Evolutionary conservation across 2,888 invertebrate species (phyloP), one percentile per base, ranked within the genome.

Genomic region (Dastarcus helophoroides): DNA sequence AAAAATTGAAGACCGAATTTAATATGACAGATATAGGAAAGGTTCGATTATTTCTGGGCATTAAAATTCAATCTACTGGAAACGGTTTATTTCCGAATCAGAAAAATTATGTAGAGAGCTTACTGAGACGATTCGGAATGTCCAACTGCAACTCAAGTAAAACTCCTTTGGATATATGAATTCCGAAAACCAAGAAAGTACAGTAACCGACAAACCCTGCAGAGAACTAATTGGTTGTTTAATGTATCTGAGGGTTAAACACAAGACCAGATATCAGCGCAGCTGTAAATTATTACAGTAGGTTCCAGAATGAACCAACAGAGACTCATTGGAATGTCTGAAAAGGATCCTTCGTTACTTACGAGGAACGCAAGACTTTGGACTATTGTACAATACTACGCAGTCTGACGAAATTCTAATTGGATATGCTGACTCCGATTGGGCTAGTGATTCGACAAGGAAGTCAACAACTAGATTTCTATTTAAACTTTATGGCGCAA

Each of bases 401-500:
- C n/a, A n/a, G n/a, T n/a, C n/a, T n/a, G n/a, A n/a, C n/a, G n/a
- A n/a, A n/a, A n/a, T n/a, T n/a, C n/a, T n/a, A n/a, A n/a, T n/a
- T n/a, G n/a, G n/a, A n/a, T n/a, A n/a, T n/a, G 16, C 6, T 26
- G 14, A 26, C 3, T 14, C 12, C n/a, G 40, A 37, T 4, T 49
- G 48, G 34, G 38, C 48, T 16, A 46, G 50, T 28, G 50, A 39
- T 17, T 39, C 38, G 3, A 42, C 42, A 15, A 31, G 4, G n/a
- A 29, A 39, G 23, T 26, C 51, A n/a, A 48, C 48, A 13, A 42
- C 44, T 8, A 50, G 54, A n/a, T 51, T 39, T 29, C 9, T 49
- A 11, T 34, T 50, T 15, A 25, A 37, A 32, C 29, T 51, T 0
- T 42, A 34, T 32, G 48, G 47, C 11, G 37, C 35, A 16, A 43